A percentile compares a stretch with the other conserved stretches of the same genome.
Evolutionary conservation across 2,113 vertebrate genomes (phyloP).

Genomic region (Bujurquina vittata): DNA sequence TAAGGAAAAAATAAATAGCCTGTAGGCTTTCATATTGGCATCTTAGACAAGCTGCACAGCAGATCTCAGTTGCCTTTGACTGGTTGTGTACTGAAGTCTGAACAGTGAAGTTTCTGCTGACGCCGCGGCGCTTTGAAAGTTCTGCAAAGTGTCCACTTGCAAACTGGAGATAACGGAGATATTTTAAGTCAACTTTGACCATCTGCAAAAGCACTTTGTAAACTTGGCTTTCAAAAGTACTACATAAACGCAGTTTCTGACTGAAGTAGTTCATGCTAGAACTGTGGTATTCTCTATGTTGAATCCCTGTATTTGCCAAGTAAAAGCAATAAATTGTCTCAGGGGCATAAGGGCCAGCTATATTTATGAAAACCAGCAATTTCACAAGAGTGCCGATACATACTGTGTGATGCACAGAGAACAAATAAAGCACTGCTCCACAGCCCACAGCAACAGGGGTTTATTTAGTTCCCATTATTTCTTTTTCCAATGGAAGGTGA

Average conservation of each 20-base stretch:
- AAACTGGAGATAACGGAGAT: conserved; percentile 1
- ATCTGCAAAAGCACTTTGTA: neutral
- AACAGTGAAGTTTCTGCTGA: neutral
- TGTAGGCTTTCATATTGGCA: conserved; percentile 2
- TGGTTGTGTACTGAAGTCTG: conserved; percentile 8
- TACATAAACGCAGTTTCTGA: neutral
- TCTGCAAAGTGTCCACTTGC: neutral
- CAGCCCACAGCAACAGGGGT: neutral
- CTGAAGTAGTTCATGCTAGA: neutral
- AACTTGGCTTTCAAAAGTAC: neutral
- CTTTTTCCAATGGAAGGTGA: neutral
- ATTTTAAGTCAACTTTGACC: conserved; percentile 14
- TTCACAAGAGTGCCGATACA: neutral
- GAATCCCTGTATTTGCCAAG: neutral
- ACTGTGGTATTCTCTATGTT: neutral
- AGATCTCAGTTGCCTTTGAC: neutral
- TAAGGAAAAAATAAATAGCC: neutral
- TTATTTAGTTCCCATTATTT: neutral
- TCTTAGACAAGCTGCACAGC: neutral
- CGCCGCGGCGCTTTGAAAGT: neutral
- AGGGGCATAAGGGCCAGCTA: neutral
- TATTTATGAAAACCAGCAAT: neutral
- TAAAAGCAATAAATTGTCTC: neutral
- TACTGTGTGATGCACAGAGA: neutral
- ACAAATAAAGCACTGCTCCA: neutral